A percentile compares a stretch with the other conserved stretches of the same genome.
phyloP scores from a whole-genome alignment of 2,888 invertebrate genomes.

The Argynnis bischoffii region DNA sequence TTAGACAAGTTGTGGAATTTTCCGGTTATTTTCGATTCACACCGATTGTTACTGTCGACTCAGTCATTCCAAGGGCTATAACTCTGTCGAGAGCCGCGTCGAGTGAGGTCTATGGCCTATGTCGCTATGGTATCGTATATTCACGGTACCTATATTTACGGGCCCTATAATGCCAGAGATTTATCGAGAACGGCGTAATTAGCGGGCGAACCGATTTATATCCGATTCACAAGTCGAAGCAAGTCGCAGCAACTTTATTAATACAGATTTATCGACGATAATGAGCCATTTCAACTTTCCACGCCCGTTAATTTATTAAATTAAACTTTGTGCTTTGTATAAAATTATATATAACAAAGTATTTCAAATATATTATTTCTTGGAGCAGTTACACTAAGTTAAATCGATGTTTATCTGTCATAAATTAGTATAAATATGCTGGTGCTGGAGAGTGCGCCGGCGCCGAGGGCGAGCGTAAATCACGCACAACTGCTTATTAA shows the following conservation, averaged over 20 bases:
- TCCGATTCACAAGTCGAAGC: conserved; percentile 50
- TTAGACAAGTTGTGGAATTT: conserved; percentile 80
- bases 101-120: conserved; percentile 78
- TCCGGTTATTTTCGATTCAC: conserved; percentile 81
- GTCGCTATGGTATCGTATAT: conserved; percentile 64
- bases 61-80: conserved; percentile 66
- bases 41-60: conserved; percentile 70
- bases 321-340: conserved; percentile 23
- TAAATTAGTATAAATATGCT: conserved; percentile 78
- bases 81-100: conserved; percentile 63
- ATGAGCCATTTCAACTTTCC: conserved; percentile 55
- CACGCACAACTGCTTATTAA: conserved; percentile 79
- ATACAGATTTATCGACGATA: conserved; percentile 52
- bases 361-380: conserved; percentile 46
- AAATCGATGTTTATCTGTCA: conserved; percentile 75
- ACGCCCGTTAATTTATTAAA: conserved; percentile 34
- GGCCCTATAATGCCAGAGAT: conserved; percentile 71
- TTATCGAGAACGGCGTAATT: conserved; percentile 74
- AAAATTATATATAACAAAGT: conserved; percentile 22
- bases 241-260: conserved; percentile 47
- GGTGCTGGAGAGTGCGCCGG: conserved; percentile 68
- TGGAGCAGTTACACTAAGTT: conserved; percentile 51
- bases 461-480: conserved; percentile 79
- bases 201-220: conserved; percentile 68
- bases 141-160: conserved; percentile 66